Percentiles rank a stretch among this genome's conserved stretches.
phyloP scores from a whole-genome alignment of 2,113 vertebrate species.

The Tonatia bakeri region DNA sequence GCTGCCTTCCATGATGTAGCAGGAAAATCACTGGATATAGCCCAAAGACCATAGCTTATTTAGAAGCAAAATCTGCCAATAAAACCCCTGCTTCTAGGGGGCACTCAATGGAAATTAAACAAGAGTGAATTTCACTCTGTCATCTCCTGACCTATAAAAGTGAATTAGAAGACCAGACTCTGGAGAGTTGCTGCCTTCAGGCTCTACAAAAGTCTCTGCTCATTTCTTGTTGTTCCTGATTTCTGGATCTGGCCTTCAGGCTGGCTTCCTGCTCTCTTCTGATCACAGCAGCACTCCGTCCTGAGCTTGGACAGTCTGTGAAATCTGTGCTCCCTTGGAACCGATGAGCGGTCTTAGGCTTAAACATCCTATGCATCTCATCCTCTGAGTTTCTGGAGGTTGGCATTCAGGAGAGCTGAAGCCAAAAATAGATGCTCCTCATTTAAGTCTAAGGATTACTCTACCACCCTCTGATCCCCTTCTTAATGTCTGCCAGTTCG shows the following conservation, averaged over 20 bases:
- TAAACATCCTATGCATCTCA: not conserved
- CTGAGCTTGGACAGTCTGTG: not conserved
- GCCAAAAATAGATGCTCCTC: not conserved
- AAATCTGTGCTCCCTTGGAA: not conserved
- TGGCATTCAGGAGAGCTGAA: not conserved
- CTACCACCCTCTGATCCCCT: not conserved
- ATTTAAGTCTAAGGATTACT: not conserved
- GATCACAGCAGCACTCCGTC: not conserved
- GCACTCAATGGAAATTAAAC: constrained; percentile 8
- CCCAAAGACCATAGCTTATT: constrained; percentile 46
- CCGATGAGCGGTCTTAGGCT: not conserved
- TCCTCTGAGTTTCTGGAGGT: not conserved
- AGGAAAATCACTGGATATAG: not conserved
- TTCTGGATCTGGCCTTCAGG: not conserved
- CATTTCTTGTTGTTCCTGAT: not conserved
- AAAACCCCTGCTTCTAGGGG: constrained; percentile 13
- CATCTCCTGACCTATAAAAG: constrained; percentile 58
- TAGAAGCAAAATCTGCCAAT: constrained; percentile 37
- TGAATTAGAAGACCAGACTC: constrained; percentile 1
- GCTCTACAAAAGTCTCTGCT: not conserved
- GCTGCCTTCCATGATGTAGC: not conserved
- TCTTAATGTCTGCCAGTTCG: not conserved
- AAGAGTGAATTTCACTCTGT: constrained; percentile 48
- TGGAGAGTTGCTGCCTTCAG: not conserved
- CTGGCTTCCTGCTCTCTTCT: not conserved